Base-by-base conservation (phyloP, 2,888 invertebrate species). In the Bellardia bayeri region DNA sequence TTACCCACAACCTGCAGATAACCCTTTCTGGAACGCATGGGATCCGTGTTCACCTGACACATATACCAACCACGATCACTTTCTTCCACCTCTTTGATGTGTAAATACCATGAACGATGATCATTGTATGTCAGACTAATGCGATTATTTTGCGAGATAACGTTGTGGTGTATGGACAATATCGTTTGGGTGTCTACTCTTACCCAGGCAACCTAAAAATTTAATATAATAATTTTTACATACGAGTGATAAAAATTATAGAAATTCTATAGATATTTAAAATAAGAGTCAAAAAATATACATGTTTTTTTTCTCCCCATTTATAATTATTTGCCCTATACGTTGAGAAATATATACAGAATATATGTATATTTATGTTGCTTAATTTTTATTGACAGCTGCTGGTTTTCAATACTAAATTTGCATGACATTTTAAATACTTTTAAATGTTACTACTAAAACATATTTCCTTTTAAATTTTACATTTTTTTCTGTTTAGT, bases 31-130 rank as follows among this genome's bases (percentile, higher is more conserved):
- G 97, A 97, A 89, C 97, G 95, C 98, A 98, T 98, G n/a, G 98
- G 98, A 94, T 98, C 97, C 0, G 98, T 98, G 94, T 98, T 98
- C 90, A 98, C 96, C 94, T 98, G 98, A 92, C 98, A 98, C 98
- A 98, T 98, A 92, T 95, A 98, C 97, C 97, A 98, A 86, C 98
- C 98, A 2, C 98, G 95, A 94, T 98, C 98, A 64, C 96, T 95
- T 93, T 98, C 98, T 92, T 97, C 97, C 45, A 97, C 97, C 92
- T 96, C 96, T 93, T 97, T 97, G 93, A 98, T 97, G 93, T 98
- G 98, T 88, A 98, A 95, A 94, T 97, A 98, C 98, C 98, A 98
- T 75, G 98, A 97, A 82, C 98, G 96, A 93, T 98, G 98, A 94
- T 98, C 98, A 94, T 97, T 98, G 94, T 96, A 97, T 75, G 97